Conservation (phyloP, 2,113 vertebrate genomes). For the Galemys pyrenaicus region DNA sequence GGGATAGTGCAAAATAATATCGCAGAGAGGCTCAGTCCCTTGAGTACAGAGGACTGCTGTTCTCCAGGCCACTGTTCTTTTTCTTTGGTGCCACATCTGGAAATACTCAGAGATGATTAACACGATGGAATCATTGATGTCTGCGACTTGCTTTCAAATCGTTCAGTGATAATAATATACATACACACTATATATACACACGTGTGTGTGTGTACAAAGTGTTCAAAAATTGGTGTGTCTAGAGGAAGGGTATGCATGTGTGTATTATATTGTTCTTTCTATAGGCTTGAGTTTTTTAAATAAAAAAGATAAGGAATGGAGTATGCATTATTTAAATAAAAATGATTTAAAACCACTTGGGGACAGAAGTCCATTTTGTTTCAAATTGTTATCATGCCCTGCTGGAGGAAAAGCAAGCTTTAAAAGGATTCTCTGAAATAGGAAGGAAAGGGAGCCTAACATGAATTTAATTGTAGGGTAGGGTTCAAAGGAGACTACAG, state of each 20-base stretch:
- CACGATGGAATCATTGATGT: background rate
- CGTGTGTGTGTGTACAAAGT: background rate
- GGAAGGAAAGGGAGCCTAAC: background rate
- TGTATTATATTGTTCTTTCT: background rate
- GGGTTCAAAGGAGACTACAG: background rate
- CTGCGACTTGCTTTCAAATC: background rate
- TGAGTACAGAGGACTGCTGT: too few relatives aligned
- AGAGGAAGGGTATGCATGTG: background rate
- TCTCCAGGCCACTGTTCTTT: background rate
- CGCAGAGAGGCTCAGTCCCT: background rate
- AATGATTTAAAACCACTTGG: background rate
- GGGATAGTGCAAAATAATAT: background rate
- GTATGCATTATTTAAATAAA: constrained; percentile 8
- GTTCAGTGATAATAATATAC: background rate
- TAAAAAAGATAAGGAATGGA: background rate
- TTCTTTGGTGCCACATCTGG: background rate
- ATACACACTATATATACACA: too few relatives aligned
- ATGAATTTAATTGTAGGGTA: background rate
- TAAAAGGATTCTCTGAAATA: constrained; percentile 20
- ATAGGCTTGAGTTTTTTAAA: background rate
- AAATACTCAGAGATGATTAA: background rate
- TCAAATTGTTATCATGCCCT: background rate
- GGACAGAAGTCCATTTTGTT: background rate
- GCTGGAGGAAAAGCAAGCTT: background rate
- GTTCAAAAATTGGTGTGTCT: background rate